Conservation (phyloP, 2,888 invertebrate species). For the Galerucella pusilla region DNA sequence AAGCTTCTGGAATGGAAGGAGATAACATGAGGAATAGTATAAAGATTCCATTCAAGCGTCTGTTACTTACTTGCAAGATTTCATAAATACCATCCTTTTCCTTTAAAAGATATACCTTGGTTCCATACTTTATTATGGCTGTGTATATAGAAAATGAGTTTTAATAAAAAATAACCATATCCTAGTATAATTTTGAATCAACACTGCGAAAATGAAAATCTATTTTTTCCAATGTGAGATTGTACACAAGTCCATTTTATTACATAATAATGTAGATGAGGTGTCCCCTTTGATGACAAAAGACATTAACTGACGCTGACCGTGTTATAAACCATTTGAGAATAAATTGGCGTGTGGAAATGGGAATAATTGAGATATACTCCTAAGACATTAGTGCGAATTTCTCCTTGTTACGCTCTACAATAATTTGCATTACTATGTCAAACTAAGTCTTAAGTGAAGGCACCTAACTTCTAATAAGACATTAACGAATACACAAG, state of each 20-base stretch:
- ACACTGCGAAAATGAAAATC: no score
- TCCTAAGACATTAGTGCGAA: constrained; percentile 41
- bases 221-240: no score
- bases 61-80: no score
- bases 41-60: no score
- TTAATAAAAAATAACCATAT: no score
- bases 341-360: constrained; percentile 13
- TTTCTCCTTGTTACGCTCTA: constrained; percentile 51
- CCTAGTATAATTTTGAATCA: no score
- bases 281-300: background rate
- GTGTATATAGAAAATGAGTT: no score
- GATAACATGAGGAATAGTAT: no score
- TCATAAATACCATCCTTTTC: no score
- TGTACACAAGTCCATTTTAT: background rate
- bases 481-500: constrained; percentile 38
- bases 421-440: constrained; percentile 53
- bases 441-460: constrained; percentile 49
- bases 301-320: background rate
- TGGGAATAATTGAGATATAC: constrained; percentile 23
- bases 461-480: constrained; percentile 39
- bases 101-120: no score
- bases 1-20: no score
- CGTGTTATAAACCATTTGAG: background rate
- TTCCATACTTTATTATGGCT: no score
- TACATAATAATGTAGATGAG: background rate